Evolutionary conservation across 2,888 invertebrate species (phyloP).

Genomic region (Campopleginae sp.): DNA sequence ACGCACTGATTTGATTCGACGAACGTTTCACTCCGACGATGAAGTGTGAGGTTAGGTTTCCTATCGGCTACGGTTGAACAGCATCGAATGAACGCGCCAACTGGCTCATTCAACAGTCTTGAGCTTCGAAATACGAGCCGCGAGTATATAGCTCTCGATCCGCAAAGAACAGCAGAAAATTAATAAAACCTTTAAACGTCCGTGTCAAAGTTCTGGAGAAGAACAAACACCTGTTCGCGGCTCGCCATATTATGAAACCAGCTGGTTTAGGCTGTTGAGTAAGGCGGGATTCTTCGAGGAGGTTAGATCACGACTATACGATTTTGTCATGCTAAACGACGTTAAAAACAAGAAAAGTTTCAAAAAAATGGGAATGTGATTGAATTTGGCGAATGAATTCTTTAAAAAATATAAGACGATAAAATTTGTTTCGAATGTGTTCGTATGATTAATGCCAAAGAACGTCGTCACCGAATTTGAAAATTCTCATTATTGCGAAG

Average conservation of each 20-base stretch:
- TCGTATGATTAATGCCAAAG: too few relatives aligned
- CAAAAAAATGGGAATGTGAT: too few relatives aligned
- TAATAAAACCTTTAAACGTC: background rate
- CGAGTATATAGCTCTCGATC: background rate
- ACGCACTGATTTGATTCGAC: background rate
- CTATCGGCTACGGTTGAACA: background rate
- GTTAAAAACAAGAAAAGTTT: too few relatives aligned
- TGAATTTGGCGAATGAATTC: too few relatives aligned
- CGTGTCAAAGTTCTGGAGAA: background rate
- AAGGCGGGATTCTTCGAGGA: background rate
- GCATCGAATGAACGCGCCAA: background rate
- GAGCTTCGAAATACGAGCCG: background rate
- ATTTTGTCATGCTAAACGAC: too few relatives aligned
- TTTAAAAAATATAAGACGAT: too few relatives aligned
- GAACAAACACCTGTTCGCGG: constrained; percentile 15
- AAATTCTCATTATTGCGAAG: too few relatives aligned
- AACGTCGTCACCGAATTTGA: too few relatives aligned
- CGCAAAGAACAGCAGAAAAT: background rate
- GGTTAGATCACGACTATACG: too few relatives aligned
- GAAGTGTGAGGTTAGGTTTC: constrained; percentile 19
- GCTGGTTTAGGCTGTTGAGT: background rate
- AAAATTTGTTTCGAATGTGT: too few relatives aligned
- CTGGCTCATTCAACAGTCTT: background rate
- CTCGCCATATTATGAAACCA: background rate
- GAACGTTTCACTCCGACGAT: background rate